Evolutionary conservation across 1,140 invertebrate genomes (phyloP).

Genomic region (Drosophila neocordata): DNA sequence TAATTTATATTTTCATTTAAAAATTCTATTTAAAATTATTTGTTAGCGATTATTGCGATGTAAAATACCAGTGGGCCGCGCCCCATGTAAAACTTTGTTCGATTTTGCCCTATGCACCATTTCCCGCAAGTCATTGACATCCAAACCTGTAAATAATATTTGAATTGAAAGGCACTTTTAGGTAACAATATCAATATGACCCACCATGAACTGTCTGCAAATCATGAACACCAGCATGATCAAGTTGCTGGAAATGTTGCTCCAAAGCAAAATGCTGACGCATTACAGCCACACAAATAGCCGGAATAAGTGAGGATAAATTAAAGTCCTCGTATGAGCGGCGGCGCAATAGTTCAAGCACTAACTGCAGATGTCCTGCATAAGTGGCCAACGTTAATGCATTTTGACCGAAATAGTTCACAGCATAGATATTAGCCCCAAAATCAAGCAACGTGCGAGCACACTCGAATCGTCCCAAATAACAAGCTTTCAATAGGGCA

Average conservation of each 20-base stretch:
- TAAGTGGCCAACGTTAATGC: conserved; percentile 71
- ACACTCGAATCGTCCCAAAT: conserved; percentile 57
- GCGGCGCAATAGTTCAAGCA: conserved; percentile 55
- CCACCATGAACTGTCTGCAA: conserved; percentile 72
- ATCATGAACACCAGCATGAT: conserved; percentile 36
- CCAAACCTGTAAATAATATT: conserved; percentile 40
- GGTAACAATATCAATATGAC: neutral
- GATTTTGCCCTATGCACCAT: conserved; percentile 34
- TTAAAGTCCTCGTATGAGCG: conserved; percentile 75
- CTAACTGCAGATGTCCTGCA: conserved; percentile 52
- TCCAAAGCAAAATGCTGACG: conserved; percentile 48
- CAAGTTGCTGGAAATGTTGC: conserved; percentile 47
- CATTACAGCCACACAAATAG: conserved; percentile 66
- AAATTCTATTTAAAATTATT: neutral
- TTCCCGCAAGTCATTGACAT: conserved; percentile 35
- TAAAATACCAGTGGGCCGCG: neutral
- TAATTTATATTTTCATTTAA: neutral
- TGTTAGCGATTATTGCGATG: neutral
- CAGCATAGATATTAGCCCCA: conserved; percentile 59
- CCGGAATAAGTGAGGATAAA: conserved; percentile 70
- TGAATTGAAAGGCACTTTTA: neutral
- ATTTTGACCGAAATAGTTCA: conserved; percentile 78
- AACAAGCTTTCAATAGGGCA: conserved; percentile 72
- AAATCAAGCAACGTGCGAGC: conserved; percentile 53
- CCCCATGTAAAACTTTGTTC: neutral